Evolutionary conservation across 2,888 invertebrate genomes (phyloP).

Genomic region (Falcaria lacertinaria): DNA sequence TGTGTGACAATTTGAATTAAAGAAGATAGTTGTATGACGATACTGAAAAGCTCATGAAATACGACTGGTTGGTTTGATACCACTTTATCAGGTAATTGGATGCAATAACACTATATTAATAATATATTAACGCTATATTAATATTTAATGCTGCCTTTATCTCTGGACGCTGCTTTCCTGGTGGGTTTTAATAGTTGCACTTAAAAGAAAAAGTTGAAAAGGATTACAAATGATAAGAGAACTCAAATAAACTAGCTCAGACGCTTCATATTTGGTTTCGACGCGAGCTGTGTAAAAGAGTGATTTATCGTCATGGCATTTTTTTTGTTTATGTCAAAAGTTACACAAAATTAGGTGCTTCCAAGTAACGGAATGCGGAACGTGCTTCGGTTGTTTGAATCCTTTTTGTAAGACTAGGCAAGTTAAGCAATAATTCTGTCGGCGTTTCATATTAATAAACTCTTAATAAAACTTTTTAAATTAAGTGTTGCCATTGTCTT

Average conservation of each 20-base stretch:
- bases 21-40: too few species aligned
- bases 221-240: conserved; percentile 79
- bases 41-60: too few species aligned
- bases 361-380: conserved; percentile 54
- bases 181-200: conserved; percentile 71
- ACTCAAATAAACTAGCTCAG: conserved; percentile 14
- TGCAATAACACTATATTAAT: conserved; percentile 6
- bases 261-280: conserved; percentile 28
- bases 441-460: conserved; percentile 1
- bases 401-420: conserved; percentile 5
- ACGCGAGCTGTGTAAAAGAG: conserved; percentile 51
- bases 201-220: conserved; percentile 81
- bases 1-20: too few species aligned
- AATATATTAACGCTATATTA: conserved; percentile 12
- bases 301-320: conserved; percentile 29
- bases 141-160: conserved; percentile 41
- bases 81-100: too few species aligned
- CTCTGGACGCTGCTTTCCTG: conserved; percentile 77
- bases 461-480: conserved; percentile 10
- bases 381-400: conserved; percentile 5
- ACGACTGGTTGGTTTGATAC: too few species aligned
- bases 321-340: conserved; percentile 18
- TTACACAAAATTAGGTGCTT: conserved; percentile 55
- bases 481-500: conserved; percentile 26
- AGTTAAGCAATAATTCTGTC: conserved; percentile 14